Base-by-base conservation (phyloP, 2,113 vertebrate genomes). In the Paratilapia polleni region DNA sequence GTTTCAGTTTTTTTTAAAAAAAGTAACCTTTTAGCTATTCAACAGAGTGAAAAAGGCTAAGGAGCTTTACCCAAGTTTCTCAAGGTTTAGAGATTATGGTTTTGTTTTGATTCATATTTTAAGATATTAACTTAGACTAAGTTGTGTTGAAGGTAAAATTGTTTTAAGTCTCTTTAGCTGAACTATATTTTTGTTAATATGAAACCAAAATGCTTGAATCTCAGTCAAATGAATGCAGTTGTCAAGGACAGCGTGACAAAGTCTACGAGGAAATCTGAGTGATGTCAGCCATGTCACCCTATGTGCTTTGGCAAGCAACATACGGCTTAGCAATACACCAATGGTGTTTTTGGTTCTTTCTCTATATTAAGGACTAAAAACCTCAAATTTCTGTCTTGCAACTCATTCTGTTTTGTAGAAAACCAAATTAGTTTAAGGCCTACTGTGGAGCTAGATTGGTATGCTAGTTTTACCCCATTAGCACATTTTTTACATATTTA, bases 401-500 rank as follows among this genome's bases (percentile, higher is more conserved):
- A 5, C 47, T 49, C 43, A 15, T 31, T 73, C 17, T 28, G 41
- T 70, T 49, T 70, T 47, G 66, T 20, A 70, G 43, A 57, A 38
- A 17, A 22, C 20, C 28, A 56, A 34, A 19, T 31, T 73, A 34
- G 31, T 31, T 73, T 73, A 54, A 31, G 66, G 24, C 49, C 24
- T 31, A 17, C 24, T 52, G 66, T 10, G 26, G 36, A 28, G 22
- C 14, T 77, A 43, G 36, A 9, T 26, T 26, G 36, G 74, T 77
- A 43, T 41, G 22, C 14, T 77, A 43, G 22, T 77, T 60, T 77
- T 36, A 60, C 15, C 36, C 56, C 75, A 60, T 43, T 59, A 43
- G 38, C 75, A 61, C 24, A 78, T 78, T 61, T 78, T 61, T 78
- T 78, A 61, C 59, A n/a, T 73, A n/a, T 73, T 52, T 73, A 73